Percentiles rank a stretch among this genome's conserved stretches.
Evolutionary conservation across 2,797 vertebrate species (phyloP).

Genomic region (Clangula hyemalis): DNA sequence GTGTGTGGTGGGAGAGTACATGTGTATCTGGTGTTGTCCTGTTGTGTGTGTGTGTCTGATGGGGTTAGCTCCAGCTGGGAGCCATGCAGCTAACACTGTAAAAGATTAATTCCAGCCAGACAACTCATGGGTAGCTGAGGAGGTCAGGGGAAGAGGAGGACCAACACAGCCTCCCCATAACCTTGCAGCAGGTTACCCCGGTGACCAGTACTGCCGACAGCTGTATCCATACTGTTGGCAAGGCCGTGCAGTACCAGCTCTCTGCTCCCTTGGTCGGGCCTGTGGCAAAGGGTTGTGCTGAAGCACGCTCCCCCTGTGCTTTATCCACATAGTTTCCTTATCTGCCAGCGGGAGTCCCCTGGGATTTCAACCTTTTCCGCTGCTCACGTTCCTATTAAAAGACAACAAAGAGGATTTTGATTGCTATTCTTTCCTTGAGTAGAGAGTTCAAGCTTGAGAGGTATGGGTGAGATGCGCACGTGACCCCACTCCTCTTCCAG

Average conservation of each 20-base stretch:
- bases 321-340: not conserved
- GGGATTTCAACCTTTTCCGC: not conserved
- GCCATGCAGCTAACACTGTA: not conserved
- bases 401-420: not conserved
- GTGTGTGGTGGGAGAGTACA: not conserved
- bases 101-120: not conserved
- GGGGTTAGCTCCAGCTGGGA: not conserved
- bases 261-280: not conserved
- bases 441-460: not conserved
- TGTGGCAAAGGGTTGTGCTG: not conserved
- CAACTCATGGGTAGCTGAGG: not conserved
- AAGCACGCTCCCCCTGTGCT: not conserved
- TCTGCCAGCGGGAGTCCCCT: not conserved
- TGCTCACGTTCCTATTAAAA: not conserved
- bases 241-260: not conserved
- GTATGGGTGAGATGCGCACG: accelerated
- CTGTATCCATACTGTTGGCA: accelerated
- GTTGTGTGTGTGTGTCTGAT: not conserved
- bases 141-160: not conserved
- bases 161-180: not conserved
- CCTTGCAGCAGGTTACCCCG: too few relatives aligned
- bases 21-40: not conserved
- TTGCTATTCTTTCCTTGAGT: not conserved
- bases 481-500: not conserved
- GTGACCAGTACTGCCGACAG: not conserved